A percentile compares a stretch with the other conserved stretches of the same genome.
Conservation (phyloP, 2,888 invertebrate genomes). For the Amiota minor region DNA sequence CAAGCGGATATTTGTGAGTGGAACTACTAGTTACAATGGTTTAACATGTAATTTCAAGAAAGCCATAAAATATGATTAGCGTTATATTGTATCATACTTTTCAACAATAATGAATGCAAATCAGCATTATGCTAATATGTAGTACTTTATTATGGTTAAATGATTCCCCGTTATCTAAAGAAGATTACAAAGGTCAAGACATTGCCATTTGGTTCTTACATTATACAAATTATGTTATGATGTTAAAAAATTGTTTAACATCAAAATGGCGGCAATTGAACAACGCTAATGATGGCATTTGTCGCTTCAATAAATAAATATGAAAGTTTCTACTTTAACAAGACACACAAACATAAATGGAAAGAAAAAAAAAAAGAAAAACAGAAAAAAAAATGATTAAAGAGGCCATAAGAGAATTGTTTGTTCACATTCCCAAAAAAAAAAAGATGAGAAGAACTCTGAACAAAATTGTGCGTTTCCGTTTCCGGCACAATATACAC, state of each 20-base stretch:
- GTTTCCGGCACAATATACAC: constrained; percentile 57
- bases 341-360: background rate
- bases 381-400: constrained; percentile 61
- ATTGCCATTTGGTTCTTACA: background rate
- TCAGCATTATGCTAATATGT: too few relatives aligned
- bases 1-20: too few relatives aligned
- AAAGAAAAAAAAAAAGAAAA: constrained; percentile 29
- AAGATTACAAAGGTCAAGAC: background rate
- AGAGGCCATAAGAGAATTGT: constrained; percentile 41
- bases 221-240: too few relatives aligned
- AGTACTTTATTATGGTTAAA: too few relatives aligned
- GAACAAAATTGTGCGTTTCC: constrained; percentile 53
- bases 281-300: constrained; percentile 67
- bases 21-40: too few relatives aligned
- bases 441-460: constrained; percentile 25
- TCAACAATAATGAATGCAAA: too few relatives aligned
- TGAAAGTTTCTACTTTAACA: constrained; percentile 18
- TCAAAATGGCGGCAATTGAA: constrained; percentile 55
- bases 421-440: too few relatives aligned
- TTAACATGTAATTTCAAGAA: too few relatives aligned
- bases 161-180: constrained; percentile 46
- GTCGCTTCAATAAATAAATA: constrained; percentile 53
- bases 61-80: too few relatives aligned
- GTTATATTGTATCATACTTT: too few relatives aligned
- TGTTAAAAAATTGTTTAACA: too few relatives aligned